phyloP scores from a whole-genome alignment of 2,113 vertebrate genomes.

The Lota lota region DNA sequence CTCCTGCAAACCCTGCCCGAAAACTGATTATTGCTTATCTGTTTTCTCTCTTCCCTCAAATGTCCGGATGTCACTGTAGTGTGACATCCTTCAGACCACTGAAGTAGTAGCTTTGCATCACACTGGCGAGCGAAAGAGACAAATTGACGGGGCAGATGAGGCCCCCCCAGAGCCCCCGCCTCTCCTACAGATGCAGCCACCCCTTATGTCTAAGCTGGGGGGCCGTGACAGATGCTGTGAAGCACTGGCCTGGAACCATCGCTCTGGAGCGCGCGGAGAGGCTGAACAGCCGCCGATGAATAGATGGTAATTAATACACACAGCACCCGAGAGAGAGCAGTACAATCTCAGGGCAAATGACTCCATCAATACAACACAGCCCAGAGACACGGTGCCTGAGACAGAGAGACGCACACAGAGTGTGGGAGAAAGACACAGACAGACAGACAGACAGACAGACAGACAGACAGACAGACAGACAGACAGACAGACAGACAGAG shows the following conservation, averaged over 20 bases:
- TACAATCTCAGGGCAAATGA: conserved; percentile 65
- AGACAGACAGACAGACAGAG: conserved; percentile 2
- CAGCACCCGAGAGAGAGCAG: conserved; percentile 45
- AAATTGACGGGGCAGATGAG: too few species aligned
- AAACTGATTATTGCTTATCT: neutral
- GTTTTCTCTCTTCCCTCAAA: neutral
- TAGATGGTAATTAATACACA: conserved; percentile 72
- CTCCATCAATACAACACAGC: conserved; percentile 59
- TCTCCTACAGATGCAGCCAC: conserved; percentile 16
- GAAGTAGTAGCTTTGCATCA: neutral
- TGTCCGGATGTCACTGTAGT: neutral
- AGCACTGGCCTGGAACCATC: conserved; percentile 43
- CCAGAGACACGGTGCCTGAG: conserved; percentile 25
- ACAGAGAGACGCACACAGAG: neutral
- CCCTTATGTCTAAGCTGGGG: conserved; percentile 20
- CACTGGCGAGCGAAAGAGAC: neutral
- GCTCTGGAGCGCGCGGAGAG: conserved; percentile 41
- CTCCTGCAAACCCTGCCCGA: too few species aligned
- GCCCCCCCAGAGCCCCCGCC: neutral
- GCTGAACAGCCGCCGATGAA: conserved; percentile 53
- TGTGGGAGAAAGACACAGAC: conserved; percentile 5
- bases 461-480: conserved; percentile 29
- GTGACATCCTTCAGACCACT: neutral
- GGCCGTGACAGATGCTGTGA: conserved; percentile 45
- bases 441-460: neutral